Evolutionary conservation across 2,888 invertebrate species (phyloP).

Genomic region (Listrodromus nycthemerus): DNA sequence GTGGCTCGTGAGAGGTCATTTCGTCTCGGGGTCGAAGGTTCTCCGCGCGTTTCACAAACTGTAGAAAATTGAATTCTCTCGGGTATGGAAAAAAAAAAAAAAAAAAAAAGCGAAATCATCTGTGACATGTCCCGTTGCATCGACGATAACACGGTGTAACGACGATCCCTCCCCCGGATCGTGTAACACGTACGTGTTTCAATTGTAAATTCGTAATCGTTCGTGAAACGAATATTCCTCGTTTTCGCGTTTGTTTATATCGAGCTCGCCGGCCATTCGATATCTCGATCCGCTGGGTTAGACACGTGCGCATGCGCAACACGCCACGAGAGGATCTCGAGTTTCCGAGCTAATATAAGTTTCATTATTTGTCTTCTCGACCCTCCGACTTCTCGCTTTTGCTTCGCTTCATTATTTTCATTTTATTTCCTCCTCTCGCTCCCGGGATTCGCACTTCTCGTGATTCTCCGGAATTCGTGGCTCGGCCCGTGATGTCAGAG

Average conservation of each 20-base stretch:
- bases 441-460: constrained; percentile 24
- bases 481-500: constrained; percentile 55
- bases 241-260: constrained; percentile 7
- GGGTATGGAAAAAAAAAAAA: too few relatives aligned
- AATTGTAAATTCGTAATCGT: constrained; percentile 32
- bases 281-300: constrained; percentile 14
- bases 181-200: not conserved
- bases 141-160: not conserved
- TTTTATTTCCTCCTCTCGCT: constrained; percentile 32
- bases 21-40: too few relatives aligned
- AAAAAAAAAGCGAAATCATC: too few relatives aligned
- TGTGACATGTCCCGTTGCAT: too few relatives aligned
- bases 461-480: constrained; percentile 48
- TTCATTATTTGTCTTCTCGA: constrained; percentile 46
- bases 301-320: constrained; percentile 47
- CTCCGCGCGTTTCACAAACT: too few relatives aligned
- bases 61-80: too few relatives aligned
- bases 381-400: not conserved
- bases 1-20: too few relatives aligned
- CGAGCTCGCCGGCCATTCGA: constrained; percentile 28
- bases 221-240: constrained; percentile 37
- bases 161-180: not conserved
- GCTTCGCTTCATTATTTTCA: constrained; percentile 28
- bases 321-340: constrained; percentile 15
- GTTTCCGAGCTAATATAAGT: constrained; percentile 37